Conservation (phyloP, 2,888 invertebrate species). For the Notodonta ziczac region DNA sequence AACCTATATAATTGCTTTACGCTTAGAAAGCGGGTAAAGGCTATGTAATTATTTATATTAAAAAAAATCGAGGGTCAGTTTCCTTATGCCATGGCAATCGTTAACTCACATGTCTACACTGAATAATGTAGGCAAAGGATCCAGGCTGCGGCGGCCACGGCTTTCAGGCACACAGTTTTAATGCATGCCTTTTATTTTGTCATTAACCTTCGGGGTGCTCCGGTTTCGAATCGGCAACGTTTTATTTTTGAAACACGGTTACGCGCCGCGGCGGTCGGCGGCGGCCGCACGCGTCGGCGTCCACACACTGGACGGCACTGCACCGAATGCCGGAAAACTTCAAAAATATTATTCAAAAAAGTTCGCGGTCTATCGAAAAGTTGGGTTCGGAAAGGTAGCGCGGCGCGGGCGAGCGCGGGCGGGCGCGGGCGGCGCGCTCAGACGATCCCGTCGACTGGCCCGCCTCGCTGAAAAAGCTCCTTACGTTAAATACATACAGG, state of each 20-base stretch:
- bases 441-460: constrained; percentile 71
- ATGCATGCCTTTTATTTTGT: constrained; percentile 81
- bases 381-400: constrained; percentile 46
- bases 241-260: constrained; percentile 81
- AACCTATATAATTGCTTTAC: background rate
- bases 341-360: constrained; percentile 35
- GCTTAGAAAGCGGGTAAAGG: background rate
- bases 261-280: constrained; percentile 65
- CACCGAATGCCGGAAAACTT: constrained; percentile 39
- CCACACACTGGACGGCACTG: constrained; percentile 48
- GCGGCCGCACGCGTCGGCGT: constrained; percentile 53
- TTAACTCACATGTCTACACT: constrained; percentile 58
- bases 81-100: constrained; percentile 25
- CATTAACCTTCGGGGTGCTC: constrained; percentile 83
- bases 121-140: constrained; percentile 45
- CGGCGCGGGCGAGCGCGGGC: constrained; percentile 61
- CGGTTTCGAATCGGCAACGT: constrained; percentile 79
- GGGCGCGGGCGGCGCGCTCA: constrained; percentile 69
- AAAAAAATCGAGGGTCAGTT: constrained; percentile 4
- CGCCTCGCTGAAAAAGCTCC: constrained; percentile 74
- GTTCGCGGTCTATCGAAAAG: constrained; percentile 58
- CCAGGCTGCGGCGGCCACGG: constrained; percentile 53
- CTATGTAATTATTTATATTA: background rate
- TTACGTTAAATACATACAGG: constrained; percentile 74
- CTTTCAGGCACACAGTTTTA: constrained; percentile 67